Evolutionary conservation across 2,113 vertebrate genomes (phyloP).

Genomic region (Phrynosoma platyrhinos): DNA sequence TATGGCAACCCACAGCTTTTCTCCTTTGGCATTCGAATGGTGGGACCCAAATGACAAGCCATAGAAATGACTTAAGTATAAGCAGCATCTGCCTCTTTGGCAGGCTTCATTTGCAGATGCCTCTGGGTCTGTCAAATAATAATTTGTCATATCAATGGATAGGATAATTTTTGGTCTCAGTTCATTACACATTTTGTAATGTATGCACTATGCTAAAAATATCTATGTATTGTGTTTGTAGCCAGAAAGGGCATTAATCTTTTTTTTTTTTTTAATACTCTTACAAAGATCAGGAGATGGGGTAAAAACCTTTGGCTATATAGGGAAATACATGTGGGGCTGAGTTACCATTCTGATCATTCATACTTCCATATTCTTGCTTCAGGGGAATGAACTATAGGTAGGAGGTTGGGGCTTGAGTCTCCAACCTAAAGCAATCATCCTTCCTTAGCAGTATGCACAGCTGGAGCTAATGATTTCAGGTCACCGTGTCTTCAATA

Average conservation of each 20-base stretch:
- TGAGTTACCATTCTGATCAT: no score
- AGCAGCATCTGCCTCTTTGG: constrained; percentile 39
- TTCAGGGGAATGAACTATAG: no score
- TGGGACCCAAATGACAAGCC: constrained; percentile 38
- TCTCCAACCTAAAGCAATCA: no score
- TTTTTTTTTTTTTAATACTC: no score
- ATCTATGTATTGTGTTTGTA: not conserved
- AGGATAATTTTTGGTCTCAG: constrained; percentile 29
- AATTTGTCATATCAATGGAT: constrained; percentile 22
- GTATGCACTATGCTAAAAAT: not conserved
- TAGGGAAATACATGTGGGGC: no score
- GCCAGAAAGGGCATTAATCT: not conserved
- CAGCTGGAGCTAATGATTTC: no score
- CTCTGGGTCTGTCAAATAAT: constrained; percentile 39
- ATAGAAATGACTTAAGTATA: constrained; percentile 24
- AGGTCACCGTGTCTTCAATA: no score
- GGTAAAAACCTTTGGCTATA: no score
- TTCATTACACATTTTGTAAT: constrained; percentile 44
- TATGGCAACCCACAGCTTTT: not conserved
- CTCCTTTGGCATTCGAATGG: not conserved
- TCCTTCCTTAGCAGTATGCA: no score
- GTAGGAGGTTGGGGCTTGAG: no score
- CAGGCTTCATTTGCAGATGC: constrained; percentile 39
- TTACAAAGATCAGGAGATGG: no score
- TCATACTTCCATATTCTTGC: no score